These are phyloP conservation scores for Drosophila picticornis DNA, from an alignment of 2,888 invertebrate genomes.

Conservation along the genomic window DNA sequence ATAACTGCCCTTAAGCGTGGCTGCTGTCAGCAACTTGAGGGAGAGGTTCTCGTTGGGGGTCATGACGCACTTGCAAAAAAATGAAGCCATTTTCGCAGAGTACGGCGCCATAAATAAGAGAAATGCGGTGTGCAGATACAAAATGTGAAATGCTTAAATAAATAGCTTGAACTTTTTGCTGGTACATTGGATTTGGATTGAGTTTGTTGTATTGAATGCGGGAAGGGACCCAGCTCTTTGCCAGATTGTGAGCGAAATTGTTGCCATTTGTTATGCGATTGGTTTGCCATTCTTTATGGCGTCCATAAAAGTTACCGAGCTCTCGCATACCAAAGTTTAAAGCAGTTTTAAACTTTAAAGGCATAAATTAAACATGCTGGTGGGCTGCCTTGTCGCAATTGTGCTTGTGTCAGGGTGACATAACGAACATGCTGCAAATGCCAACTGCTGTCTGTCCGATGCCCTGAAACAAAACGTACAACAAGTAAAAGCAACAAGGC, in stretches of 20 bases:
- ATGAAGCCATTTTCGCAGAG: constrained; percentile 65
- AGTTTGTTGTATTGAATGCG: constrained; percentile 52
- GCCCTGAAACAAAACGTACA: constrained; percentile 31
- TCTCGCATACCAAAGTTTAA: constrained; percentile 54
- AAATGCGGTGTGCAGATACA: constrained; percentile 73
- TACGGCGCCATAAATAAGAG: constrained; percentile 68
- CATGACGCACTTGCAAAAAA: constrained; percentile 30
- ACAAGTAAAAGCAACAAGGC: constrained; percentile 33
- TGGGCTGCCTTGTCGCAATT: constrained; percentile 23
- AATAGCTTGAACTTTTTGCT: constrained; percentile 71
- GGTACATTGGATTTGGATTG: constrained; percentile 68
- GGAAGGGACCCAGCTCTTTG: constrained; percentile 25
- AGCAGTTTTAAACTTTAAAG: constrained; percentile 63
- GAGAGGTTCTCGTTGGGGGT: constrained; percentile 22
- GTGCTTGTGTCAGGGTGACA: constrained; percentile 43
- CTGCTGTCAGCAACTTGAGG: constrained; percentile 61
- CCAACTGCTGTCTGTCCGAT: constrained; percentile 62
- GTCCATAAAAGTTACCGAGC: constrained; percentile 63
- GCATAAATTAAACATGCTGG: constrained; percentile 67
- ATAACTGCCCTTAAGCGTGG: constrained; percentile 63
- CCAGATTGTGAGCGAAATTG: constrained; percentile 67
- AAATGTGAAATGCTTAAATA: constrained; percentile 78
- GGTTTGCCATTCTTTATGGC: constrained; percentile 60
- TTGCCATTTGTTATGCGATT: constrained; percentile 79
- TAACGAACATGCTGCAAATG: constrained; percentile 63